Base-by-base conservation (phyloP, 2,113 vertebrate genomes). In the Notothenia rossii region DNA sequence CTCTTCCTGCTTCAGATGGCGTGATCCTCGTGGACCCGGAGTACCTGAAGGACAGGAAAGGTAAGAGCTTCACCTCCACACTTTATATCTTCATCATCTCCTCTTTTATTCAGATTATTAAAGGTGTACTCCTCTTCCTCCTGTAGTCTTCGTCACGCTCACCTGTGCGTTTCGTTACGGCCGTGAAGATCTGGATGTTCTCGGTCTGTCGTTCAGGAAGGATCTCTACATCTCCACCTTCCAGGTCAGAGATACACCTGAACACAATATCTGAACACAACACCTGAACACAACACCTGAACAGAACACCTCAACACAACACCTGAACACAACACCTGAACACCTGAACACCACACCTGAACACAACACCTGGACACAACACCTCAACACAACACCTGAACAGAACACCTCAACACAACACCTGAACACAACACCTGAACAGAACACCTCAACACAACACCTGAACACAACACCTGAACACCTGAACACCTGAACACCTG, bases 91-190 rank as follows among this genome's bases (percentile, higher is more conserved):
- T 36, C 36, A 36, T 40, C 36, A 6, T 40, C 5, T 40, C 36
- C 36, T 36, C 36, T 40, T 40, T 7, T 3, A 29, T 29, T 29
- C 29, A 29, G 29, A 29, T 29, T 40, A 40, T 40, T 40, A 40
- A 40, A 40, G 36, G 0, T 40, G 1, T 40, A 12, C n/a, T 53
- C 7, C 4, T 55, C 51, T 9, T 58, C 17, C 3, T 46, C 5
- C 43, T 49, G 8, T 8, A 97, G 97, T 98, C 77, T 98, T 96
- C 45, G 97, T 98, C 91, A 98, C 96, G 2, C 92, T 98, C 88
- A 97, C 97, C 78, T 98, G 97, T 80, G 97, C 97, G 33, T 98
- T 98, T 72, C 96, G 97, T 8, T 98, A 98, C 18, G 97, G 97
- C 60, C 97, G 97, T 0, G 97, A 98, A 84, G 97, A 98, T 90